Evolutionary conservation across 2,888 invertebrate genomes (phyloP).

Genomic region (Erynnis tages): DNA sequence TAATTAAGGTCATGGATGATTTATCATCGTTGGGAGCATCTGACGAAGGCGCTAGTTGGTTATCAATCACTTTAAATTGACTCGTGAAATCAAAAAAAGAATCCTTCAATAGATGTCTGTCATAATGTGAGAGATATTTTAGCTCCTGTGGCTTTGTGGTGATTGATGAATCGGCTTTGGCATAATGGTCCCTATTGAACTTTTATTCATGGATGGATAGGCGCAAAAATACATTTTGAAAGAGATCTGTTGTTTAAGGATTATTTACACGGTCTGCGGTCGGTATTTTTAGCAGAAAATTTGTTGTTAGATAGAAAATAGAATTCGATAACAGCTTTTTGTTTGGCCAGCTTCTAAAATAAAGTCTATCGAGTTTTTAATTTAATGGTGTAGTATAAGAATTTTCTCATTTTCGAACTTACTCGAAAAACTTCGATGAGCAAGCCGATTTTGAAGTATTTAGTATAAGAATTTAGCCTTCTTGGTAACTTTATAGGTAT

Average conservation of each 20-base stretch:
- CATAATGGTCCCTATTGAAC: conserved; percentile 28
- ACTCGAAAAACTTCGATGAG: no score
- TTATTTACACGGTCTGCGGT: background rate
- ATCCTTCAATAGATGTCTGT: conserved; percentile 33
- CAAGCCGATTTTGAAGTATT: no score
- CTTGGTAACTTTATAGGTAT: no score
- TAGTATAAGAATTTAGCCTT: no score
- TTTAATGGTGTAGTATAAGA: no score
- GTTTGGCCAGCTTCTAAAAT: no score
- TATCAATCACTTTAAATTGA: conserved; percentile 56
- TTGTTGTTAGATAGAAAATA: no score
- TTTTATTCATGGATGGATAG: background rate
- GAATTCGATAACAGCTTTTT: no score
- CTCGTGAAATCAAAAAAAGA: conserved; percentile 36
- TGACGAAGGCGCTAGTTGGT: conserved; percentile 29
- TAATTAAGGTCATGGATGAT: conserved; percentile 34
- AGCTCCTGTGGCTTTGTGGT: conserved; percentile 19
- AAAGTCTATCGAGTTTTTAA: no score
- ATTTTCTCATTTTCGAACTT: no score
- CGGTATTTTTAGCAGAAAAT: no score
- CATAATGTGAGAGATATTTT: conserved; percentile 31
- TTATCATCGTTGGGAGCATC: conserved; percentile 17
- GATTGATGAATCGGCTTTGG: conserved; percentile 44
- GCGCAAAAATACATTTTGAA: background rate
- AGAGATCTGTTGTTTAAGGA: background rate